Percentiles rank a stretch among this genome's conserved stretches.
phyloP scores from a whole-genome alignment of 92 coral and sea anemone species.

The Porites evermanni region DNA sequence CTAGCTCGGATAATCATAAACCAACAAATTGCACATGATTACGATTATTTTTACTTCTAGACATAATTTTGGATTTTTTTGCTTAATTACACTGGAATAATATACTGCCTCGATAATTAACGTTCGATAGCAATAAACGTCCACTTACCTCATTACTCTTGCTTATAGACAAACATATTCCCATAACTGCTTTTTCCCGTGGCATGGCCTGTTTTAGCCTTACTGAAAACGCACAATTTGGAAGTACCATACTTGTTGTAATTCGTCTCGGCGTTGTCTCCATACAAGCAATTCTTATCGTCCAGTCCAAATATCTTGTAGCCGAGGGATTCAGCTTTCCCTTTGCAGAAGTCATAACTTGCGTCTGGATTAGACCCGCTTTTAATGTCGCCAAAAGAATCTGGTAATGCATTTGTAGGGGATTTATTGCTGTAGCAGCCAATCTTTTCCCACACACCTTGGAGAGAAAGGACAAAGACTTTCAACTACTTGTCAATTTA shows the following conservation, averaged over 20 bases:
- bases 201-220: not conserved
- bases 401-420: not conserved
- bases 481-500: not conserved
- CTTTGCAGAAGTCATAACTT: not conserved
- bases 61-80: no score
- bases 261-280: not conserved
- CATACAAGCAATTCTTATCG: not conserved
- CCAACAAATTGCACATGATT: no score
- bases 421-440: constrained; percentile 18
- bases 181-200: not conserved
- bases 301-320: not conserved
- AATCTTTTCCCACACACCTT: not conserved
- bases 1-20: no score
- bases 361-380: not conserved
- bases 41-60: no score
- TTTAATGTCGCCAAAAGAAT: not conserved
- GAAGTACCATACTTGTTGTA: not conserved
- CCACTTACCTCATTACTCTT: not conserved
- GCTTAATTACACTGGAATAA: no score
- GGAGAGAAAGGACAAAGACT: not conserved
- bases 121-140: no score
- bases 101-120: no score
- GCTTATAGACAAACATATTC: not conserved
- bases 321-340: not conserved
- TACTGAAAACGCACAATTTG: not conserved